Evolutionary conservation across 1,140 invertebrate genomes (phyloP).

Genomic region (Oreohelix idahoensis): DNA sequence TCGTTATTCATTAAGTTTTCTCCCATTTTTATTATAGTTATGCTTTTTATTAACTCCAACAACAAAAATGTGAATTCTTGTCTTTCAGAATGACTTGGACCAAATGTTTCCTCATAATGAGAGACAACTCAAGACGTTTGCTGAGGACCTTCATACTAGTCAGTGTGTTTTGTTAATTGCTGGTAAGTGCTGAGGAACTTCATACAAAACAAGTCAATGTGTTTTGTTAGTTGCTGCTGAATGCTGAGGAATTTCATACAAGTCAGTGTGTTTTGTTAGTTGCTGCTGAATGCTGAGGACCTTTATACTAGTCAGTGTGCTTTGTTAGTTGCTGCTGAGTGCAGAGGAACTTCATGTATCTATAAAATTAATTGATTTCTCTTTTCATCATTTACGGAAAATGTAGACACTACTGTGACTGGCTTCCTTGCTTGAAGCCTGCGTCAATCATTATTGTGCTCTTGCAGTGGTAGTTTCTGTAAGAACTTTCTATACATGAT

Average conservation of each 20-base stretch:
- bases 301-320: slow-evolving; percentile 49
- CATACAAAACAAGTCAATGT: no score
- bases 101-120: slow-evolving; percentile 47
- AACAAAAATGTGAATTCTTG: neutral
- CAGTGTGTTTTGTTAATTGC: slow-evolving; percentile 56
- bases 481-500: no score
- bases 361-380: no score
- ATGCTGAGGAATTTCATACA: slow-evolving; percentile 42
- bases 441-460: no score
- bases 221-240: no score
- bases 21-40: no score
- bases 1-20: no score
- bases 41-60: neutral
- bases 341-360: no score
- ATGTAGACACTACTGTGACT: no score
- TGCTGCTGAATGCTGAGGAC: slow-evolving; percentile 51
- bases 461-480: no score
- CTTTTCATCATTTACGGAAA: no score
- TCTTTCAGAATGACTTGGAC: slow-evolving; percentile 47
- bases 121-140: slow-evolving; percentile 22
- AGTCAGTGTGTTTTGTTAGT: slow-evolving; percentile 53
- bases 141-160: slow-evolving; percentile 44
- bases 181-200: slow-evolving; percentile 45
- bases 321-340: slow-evolving; percentile 54
- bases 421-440: no score